Evolutionary conservation across 2,797 vertebrate genomes (phyloP), one percentile per base, ranked within the genome.

Genomic region (Morelia viridis): DNA sequence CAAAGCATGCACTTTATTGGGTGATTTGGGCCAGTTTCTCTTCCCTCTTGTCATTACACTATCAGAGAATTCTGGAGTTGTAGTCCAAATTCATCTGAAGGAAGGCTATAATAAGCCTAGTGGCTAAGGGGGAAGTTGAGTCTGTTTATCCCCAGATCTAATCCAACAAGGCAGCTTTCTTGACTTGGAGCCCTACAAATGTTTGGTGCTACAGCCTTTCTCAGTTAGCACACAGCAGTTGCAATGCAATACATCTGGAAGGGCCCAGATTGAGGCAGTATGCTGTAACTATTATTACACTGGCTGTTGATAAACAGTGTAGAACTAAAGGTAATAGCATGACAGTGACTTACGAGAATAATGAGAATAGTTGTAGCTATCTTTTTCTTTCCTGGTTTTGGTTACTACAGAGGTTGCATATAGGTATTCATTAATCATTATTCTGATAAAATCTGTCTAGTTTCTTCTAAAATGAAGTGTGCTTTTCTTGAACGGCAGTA

Each of bases 381-480:
- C 10, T 50, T 26, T 58, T 57, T n/a, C 86, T 80, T 80, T 80
- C 22, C 19, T 68, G 41, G 35, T 46, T 80, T 87, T 80, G n/a
- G n/a, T 87, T 90, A 26, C 24, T 90, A 46, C 3, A 76, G 50
- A 53, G 41, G 35, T 84, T 85, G 35, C 22, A 53, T 61, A 41
- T 28, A 41, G n/a, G 3, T 53, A 53, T 46, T 87, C 12, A 90
- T 90, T 61, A 90, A 76, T 88, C 89, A 83, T 80, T 90, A 58
- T 41, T 17, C 50, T 83, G 89, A 92, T 92, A 90, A 90, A 26
- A 90, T 87, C 85, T 87, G 58, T 87, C 58, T 62, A 64, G 64
- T 85, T 90, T 17, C 12, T 90, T 92, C 89, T 92, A 92, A 87
- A 89, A 92, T 64, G 31, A 64, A 62, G 62, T 26, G 6, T 53